Base-by-base conservation (phyloP, 2,888 invertebrate species). In the Pristionchus maxplancki region DNA sequence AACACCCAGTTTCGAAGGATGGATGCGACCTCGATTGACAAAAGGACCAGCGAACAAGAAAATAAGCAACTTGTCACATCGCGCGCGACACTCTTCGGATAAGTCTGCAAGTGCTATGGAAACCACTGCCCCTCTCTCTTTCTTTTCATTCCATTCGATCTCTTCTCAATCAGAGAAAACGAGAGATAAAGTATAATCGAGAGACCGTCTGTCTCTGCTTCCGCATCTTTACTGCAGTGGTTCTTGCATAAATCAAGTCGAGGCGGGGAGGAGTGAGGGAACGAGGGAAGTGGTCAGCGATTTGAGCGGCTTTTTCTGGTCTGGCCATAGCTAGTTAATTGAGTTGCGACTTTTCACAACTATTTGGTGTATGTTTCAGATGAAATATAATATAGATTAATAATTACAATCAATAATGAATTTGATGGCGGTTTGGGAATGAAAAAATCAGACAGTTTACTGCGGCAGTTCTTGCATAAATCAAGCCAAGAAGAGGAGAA, bases 381-480 rank as follows among this genome's bases (percentile, higher is more conserved):
- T 48, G n/a, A n/a, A n/a, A n/a, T n/a, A n/a, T n/a, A 8, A 48
- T 48, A 1, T 48, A 48, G 13, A 48, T 48, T 11, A 11, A 15
- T 48, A 48, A 48, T 48, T 48, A 15, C 1, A 5, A 8, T 17
- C 48, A 48, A 17, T 48, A 17, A 48, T 48, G 48, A n/a, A n/a
- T n/a, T 17, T 48, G 48, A 2, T 48, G 1, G 17, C 17, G 1
- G n/a, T 13, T 48, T 8, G 48, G 48, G 13, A 48, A 48, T 48
- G 17, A 48, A 48, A 15, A 2, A 5, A 2, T 11, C 2, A 17
- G 48, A 48, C 17, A 48, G 13, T 71, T 71, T 71, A 78, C 78
- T 78, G 40, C 78, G 48, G n/a, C 48, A 48, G 78, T 78, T 78
- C 78, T 48, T 44, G 74, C 74, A 78, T 78, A 78, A 78, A 78